Evolutionary conservation across 2,888 invertebrate species (phyloP).

Genomic region (Drosophila paracracens): DNA sequence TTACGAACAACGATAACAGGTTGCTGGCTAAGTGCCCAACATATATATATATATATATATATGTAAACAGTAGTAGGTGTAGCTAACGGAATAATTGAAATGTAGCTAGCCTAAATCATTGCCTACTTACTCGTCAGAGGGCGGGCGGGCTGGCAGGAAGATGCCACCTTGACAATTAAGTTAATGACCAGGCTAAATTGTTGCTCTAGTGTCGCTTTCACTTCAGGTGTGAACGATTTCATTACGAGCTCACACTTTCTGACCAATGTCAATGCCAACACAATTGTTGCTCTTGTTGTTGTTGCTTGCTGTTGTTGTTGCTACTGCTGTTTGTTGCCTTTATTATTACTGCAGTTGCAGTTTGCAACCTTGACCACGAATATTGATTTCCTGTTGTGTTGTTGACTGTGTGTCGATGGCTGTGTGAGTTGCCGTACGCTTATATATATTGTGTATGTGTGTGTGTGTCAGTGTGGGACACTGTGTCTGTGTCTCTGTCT

Average conservation of each 20-base stretch:
- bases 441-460: not conserved
- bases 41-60: not conserved
- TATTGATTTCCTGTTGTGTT: slow-evolving; percentile 83
- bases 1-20: slow-evolving; percentile 38
- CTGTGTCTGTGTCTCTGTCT: not conserved
- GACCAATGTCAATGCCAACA: slow-evolving; percentile 65
- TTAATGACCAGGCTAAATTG: slow-evolving; percentile 41
- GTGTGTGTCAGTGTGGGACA: slow-evolving; percentile 9
- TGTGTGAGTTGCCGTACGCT: slow-evolving; percentile 10
- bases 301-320: slow-evolving; percentile 23
- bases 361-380: slow-evolving; percentile 82
- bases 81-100: slow-evolving; percentile 43
- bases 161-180: slow-evolving; percentile 40
- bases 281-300: not conserved
- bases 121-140: slow-evolving; percentile 39
- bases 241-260: slow-evolving; percentile 41
- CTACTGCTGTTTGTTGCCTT: slow-evolving; percentile 17
- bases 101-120: slow-evolving; percentile 44
- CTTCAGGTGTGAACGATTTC: slow-evolving; percentile 72
- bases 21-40: slow-evolving; percentile 18
- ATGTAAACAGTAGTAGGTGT: not conserved
- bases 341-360: slow-evolving; percentile 44
- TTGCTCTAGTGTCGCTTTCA: slow-evolving; percentile 38
- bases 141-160: not conserved
- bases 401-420: slow-evolving; percentile 6